Conservation (phyloP, 2,888 invertebrate species). For the Minunthozetes semirufus region DNA sequence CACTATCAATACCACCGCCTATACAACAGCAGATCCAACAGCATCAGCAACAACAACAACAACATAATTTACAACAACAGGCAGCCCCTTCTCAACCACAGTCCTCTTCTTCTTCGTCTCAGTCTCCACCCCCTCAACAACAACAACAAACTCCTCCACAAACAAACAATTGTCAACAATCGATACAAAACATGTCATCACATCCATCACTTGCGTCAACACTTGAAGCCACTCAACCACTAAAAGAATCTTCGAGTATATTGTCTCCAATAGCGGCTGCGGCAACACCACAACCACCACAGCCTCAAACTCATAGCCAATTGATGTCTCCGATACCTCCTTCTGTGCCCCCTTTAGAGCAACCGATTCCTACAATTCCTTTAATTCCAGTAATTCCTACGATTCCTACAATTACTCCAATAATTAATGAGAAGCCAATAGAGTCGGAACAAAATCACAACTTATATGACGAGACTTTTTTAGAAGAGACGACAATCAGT, state of each 20-base stretch:
- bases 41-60: neutral
- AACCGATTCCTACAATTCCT: neutral
- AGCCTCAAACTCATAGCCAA: too few species aligned
- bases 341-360: too few species aligned
- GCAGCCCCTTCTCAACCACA: neutral
- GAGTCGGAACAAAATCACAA: neutral
- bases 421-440: neutral
- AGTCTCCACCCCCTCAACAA: too few species aligned
- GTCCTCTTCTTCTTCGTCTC: too few species aligned
- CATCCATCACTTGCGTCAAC: too few species aligned
- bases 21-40: constrained; percentile 2
- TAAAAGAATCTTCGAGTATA: too few species aligned
- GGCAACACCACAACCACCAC: too few species aligned
- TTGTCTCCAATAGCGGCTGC: too few species aligned
- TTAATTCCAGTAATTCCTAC: neutral
- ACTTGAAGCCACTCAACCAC: too few species aligned
- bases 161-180: neutral
- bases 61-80: neutral
- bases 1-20: neutral
- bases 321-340: too few species aligned
- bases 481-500: neutral
- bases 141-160: constrained; percentile 33
- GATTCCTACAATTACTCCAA: neutral
- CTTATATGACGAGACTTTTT: neutral
- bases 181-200: too few species aligned